Evolutionary conservation across 2,113 vertebrate species (phyloP), one percentile per base, ranked within the genome.

Genomic region (Varanus salvator): DNA sequence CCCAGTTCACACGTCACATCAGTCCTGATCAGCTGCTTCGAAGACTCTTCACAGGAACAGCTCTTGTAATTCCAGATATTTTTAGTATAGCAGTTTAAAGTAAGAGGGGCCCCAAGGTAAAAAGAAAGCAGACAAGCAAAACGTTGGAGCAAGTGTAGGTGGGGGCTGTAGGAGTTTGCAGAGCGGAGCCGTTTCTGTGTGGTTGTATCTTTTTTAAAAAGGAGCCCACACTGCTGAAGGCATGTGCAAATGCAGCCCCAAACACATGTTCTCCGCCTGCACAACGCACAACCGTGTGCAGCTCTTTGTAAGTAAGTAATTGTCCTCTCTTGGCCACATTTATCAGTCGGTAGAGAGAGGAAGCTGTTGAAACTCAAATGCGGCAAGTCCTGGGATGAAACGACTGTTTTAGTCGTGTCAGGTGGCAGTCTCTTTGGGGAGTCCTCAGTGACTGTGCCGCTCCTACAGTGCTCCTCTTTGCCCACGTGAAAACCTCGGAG

Each of bases 401-500:
- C 54, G 1, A 25, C 23, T 64, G 2, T n/a, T 14, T 52, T 50
- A 76, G 12, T n/a, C 15, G 38, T 57, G 9, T 25, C 29, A 31
- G 54, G 68, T 34, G 48, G 15, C 12, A n/a, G 52, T 17, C 2
- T 44, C 12, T 44, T 21, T 77, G n/a, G 4, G 38, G n/a, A n/a
- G n/a, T 52, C 23, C 44, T 48, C 38, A 3, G 38, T 44, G 38
- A 44, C 38, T 44, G 3, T 44, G 38, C 38, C 3, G 38, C 38
- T 44, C 2, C 14, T 25, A 5, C 8, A 31, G 6, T 0, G 1
- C n/a, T 66, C 81, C 0, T 44, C 4, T 8, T 57, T 21, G 31
- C 25, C 34, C 50, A 23, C 17, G n/a, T 27, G 4, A 8, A 2
- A 23, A 54, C 48, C 0, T 38, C 71, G 31, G 0, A 54, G 4